phyloP scores from a whole-genome alignment of 2,113 vertebrate genomes.

The Blennius ocellaris region DNA sequence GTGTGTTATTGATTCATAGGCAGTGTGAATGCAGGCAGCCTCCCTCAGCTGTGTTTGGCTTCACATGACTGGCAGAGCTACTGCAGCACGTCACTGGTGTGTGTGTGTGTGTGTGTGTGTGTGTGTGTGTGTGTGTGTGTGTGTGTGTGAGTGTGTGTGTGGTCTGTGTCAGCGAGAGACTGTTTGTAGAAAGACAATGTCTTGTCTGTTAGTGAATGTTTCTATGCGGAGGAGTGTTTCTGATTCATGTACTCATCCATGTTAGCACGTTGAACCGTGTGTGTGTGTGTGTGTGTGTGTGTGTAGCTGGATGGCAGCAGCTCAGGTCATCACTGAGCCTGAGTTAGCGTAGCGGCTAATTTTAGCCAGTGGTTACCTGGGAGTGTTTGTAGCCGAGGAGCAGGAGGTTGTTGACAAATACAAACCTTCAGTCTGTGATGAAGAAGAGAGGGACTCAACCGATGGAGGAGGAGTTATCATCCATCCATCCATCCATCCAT shows the following conservation, averaged over 20 bases:
- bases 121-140: conserved; percentile 20
- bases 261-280: conserved; percentile 47
- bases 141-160: conserved; percentile 1
- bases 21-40: conserved; percentile 71
- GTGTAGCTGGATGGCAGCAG: conserved; percentile 52
- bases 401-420: neutral
- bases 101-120: conserved; percentile 9
- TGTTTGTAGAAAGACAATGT: neutral
- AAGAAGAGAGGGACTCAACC: no score
- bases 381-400: conserved; percentile 4
- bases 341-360: conserved; percentile 53
- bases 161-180: neutral
- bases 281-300: neutral
- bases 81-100: conserved; percentile 66
- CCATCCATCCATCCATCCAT: no score
- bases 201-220: conserved; percentile 3
- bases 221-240: conserved; percentile 1
- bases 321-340: conserved; percentile 49
- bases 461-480: no score
- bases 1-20: conserved; percentile 76
- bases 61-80: conserved; percentile 47
- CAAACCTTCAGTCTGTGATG: no score
- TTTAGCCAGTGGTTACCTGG: conserved; percentile 53
- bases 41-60: conserved; percentile 60
- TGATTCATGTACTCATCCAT: conserved; percentile 25